A percentile compares a stretch with the other conserved stretches of the same genome.
phyloP scores from a whole-genome alignment of 2,797 vertebrate genomes.

The Synaphobranchus kaupii region DNA sequence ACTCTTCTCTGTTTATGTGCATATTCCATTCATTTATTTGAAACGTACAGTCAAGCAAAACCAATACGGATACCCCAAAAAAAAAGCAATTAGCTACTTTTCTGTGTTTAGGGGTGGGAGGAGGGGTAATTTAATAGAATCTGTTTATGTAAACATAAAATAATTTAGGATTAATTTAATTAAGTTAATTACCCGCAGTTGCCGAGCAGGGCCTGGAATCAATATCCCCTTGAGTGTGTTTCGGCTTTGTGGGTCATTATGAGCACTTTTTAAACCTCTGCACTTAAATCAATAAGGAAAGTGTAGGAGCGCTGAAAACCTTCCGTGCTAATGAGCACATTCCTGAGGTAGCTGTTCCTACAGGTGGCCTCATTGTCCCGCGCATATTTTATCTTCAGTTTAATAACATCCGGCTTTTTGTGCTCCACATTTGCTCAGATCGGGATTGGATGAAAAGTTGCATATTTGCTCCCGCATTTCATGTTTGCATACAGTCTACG shows the following conservation, averaged over 20 bases:
- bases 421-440: background rate
- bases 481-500: background rate
- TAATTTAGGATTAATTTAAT: slow-evolving; percentile 26
- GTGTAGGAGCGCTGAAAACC: background rate
- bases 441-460: background rate
- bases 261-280: background rate
- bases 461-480: slow-evolving; percentile 21
- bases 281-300: background rate
- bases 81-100: background rate
- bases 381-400: background rate
- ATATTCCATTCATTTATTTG: background rate
- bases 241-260: background rate
- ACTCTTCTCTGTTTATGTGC: background rate
- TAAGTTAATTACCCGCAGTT: slow-evolving; percentile 20
- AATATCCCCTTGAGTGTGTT: background rate
- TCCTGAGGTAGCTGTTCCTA: background rate
- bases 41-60: background rate
- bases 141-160: background rate
- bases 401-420: background rate
- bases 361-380: background rate
- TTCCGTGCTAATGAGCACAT: background rate
- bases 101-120: background rate
- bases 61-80: background rate
- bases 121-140: background rate
- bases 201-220: background rate